Percentiles rank a stretch among this genome's conserved stretches.
These are phyloP conservation scores for Crematogaster levior DNA, from an alignment of 2,888 invertebrate genomes.

Conservation along the genomic window DNA sequence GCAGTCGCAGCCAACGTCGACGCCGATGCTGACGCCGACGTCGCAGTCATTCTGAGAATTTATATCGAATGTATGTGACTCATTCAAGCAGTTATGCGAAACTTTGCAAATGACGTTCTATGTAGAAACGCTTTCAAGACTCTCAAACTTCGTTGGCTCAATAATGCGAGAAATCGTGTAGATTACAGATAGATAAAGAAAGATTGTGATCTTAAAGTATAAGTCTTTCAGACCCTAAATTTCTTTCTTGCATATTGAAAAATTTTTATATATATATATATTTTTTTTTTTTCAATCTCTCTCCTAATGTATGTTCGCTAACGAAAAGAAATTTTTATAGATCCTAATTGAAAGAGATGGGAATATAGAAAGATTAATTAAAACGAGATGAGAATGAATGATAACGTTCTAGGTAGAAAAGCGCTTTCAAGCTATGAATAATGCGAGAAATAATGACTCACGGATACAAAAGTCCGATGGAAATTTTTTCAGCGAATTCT, in stretches of 20 bases:
- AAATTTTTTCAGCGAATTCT: neutral
- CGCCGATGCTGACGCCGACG: slow-evolving; percentile 6
- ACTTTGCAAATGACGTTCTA: slow-evolving; percentile 34
- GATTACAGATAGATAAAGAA: neutral
- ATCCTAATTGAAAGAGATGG: neutral
- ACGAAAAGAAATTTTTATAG: slow-evolving; percentile 2
- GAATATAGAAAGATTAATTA: slow-evolving; percentile 1
- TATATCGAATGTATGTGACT: slow-evolving; percentile 45
- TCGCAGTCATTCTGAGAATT: slow-evolving; percentile 39
- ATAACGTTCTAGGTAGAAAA: neutral
- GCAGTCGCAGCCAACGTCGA: neutral
- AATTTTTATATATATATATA: neutral
- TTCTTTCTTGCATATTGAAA: neutral
- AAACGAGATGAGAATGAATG: neutral
- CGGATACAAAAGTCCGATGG: neutral
- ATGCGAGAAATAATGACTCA: slow-evolving; percentile 35
- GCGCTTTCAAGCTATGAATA: neutral
- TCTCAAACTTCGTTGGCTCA: neutral
- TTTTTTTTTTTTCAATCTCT: neutral
- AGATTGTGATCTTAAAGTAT: neutral
- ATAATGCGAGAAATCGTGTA: slow-evolving; percentile 18
- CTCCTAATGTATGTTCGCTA: neutral
- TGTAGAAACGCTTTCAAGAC: slow-evolving; percentile 12
- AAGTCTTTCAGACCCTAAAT: neutral
- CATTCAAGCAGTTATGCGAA: slow-evolving; percentile 42